Evolutionary conservation across 2,113 vertebrate genomes (phyloP), one percentile per base, ranked within the genome.

Genomic region (Cercopithecus mona): DNA sequence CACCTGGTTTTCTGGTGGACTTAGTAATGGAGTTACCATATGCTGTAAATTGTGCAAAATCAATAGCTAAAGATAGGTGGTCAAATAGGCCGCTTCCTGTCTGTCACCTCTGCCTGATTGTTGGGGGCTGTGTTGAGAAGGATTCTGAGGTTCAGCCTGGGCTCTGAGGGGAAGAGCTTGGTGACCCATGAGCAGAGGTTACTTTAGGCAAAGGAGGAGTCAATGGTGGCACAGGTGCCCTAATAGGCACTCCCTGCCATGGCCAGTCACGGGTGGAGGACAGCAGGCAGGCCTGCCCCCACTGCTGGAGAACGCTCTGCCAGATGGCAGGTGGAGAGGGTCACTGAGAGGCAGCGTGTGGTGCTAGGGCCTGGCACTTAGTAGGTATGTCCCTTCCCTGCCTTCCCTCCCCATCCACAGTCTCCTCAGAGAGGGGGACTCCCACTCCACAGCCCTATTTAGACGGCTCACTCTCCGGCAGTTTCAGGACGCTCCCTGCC

Each of bases 341-440:
- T 38, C 70, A 13, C 0, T 10, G 64, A 40, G 81, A 48, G 12
- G 2, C 13, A 6, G 32, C 0, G 0, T 2, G 2, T 10, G 64
- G 18, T 16, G 2, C 45, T 12, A 3, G 57, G n/a, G 45, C 32
- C 64, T 27, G 48, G 52, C 52, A 6, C 3, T 45, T 12, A 1
- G 23, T 22, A 16, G 52, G 6, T 10, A 0, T 6, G 59, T 25
- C 32, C 25, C 18, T 30, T 30, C 40, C 70, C 23, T 40, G 11
- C 61, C 16, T 70, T 23, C 27, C 9, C 0, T 0, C 48, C 38
- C 5, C 0, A 23, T 4, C 43, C 17, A 2, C 30, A 8, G n/a
- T 14, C 50, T 18, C 45, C 52, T n/a, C 2, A 38, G 9, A 68
- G 66, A 68, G 61, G 6, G 52, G 11, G 38, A 27, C 55, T 50